phyloP scores from a whole-genome alignment of 2,888 invertebrate genomes.

The Apamea crenata region DNA sequence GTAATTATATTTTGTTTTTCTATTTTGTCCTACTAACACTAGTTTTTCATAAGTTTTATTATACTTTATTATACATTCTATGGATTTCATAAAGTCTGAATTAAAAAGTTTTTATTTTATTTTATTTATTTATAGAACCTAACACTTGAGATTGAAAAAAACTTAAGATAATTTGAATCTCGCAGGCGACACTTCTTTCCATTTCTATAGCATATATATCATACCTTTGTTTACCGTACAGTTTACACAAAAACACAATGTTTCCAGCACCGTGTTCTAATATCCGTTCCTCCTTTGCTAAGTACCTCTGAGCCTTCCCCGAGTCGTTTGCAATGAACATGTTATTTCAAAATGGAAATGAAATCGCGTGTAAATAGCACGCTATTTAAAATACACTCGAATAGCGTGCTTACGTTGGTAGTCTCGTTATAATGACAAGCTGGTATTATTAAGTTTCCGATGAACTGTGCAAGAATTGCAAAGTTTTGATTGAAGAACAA shows the following conservation, averaged over 20 bases:
- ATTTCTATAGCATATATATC: background rate
- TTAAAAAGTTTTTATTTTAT: too few relatives aligned
- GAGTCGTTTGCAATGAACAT: slow-evolving; percentile 24
- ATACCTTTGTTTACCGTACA: background rate
- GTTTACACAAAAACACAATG: background rate
- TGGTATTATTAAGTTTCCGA: slow-evolving; percentile 1
- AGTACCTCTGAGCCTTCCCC: background rate
- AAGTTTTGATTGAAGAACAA: slow-evolving; percentile 42
- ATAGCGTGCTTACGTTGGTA: slow-evolving; percentile 8
- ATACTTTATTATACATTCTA: too few relatives aligned
- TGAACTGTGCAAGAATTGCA: slow-evolving; percentile 5
- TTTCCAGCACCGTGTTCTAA: background rate
- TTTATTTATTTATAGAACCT: too few relatives aligned
- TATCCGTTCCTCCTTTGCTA: background rate
- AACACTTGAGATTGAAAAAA: background rate
- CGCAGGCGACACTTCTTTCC: background rate
- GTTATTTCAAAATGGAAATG: slow-evolving; percentile 8
- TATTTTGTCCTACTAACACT: too few relatives aligned
- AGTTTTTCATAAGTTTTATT: too few relatives aligned
- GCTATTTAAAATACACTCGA: background rate
- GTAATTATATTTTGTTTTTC: too few relatives aligned
- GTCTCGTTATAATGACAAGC: slow-evolving; percentile 7
- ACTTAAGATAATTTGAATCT: background rate
- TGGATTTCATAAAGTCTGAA: too few relatives aligned
- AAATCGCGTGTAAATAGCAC: slow-evolving; percentile 1